Conservation (phyloP, 2,797 vertebrate species). For the Sebastes melanostomus region DNA sequence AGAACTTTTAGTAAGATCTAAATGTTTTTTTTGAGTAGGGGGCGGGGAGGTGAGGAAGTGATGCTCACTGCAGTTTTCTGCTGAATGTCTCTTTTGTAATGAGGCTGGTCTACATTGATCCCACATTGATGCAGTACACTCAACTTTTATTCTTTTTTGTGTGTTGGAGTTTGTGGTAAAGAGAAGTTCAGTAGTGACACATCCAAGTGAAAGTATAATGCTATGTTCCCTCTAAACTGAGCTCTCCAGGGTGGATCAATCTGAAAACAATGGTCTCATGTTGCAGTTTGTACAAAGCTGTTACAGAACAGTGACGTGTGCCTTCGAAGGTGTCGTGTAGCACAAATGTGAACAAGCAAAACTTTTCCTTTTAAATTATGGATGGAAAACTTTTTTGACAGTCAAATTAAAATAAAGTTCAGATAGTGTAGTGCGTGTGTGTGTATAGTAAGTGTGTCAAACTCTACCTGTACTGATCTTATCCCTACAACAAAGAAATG, state of each 20-base stretch:
- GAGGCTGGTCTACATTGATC: background rate
- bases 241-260: background rate
- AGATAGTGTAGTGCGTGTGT: background rate
- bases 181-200: background rate
- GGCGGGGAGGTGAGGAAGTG: background rate
- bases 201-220: background rate
- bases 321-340: background rate
- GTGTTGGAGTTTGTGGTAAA: background rate
- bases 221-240: background rate
- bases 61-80: conserved; percentile 11
- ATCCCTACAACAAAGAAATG: background rate
- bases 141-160: background rate
- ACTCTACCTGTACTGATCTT: background rate
- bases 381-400: background rate
- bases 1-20: background rate
- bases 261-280: background rate
- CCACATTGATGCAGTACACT: background rate
- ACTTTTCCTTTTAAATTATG: background rate
- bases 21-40: background rate
- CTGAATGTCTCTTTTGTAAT: background rate
- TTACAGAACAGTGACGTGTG: background rate
- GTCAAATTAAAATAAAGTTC: background rate
- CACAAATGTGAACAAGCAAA: background rate
- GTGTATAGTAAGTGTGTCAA: background rate
- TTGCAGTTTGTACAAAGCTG: conserved; percentile 1